These are phyloP conservation scores for Heliconius ethilla DNA, from an alignment of 2,888 invertebrate genomes.

Conservation along the genomic window DNA sequence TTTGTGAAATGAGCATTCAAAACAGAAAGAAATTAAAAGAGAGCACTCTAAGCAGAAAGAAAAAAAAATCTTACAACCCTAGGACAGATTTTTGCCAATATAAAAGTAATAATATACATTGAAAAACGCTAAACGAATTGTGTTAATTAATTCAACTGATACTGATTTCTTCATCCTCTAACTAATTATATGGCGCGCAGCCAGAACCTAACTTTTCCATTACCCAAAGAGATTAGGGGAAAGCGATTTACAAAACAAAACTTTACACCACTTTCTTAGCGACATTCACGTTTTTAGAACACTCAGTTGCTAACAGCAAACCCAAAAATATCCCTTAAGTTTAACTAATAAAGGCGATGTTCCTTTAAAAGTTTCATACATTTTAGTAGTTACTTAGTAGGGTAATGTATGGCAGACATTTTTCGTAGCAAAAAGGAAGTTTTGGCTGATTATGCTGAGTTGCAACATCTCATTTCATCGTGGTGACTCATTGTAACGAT, in stretches of 20 bases:
- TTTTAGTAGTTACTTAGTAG: slow-evolving; percentile 15
- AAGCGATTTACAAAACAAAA: slow-evolving; percentile 45
- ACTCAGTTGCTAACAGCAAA: not conserved
- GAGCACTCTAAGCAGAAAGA: too few species aligned
- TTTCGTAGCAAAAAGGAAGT: slow-evolving; percentile 30
- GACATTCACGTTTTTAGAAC: slow-evolving; percentile 38
- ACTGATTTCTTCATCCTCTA: slow-evolving; percentile 45
- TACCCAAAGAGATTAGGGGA: slow-evolving; percentile 44
- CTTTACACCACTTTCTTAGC: slow-evolving; percentile 41
- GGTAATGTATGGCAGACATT: slow-evolving; percentile 30
- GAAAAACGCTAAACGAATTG: not conserved
- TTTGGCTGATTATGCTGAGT: slow-evolving; percentile 31
- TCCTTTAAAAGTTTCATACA: slow-evolving; percentile 5
- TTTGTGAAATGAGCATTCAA: too few species aligned
- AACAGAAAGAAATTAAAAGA: too few species aligned
- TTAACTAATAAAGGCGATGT: slow-evolving; percentile 17
- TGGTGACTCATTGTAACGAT: slow-evolving; percentile 19
- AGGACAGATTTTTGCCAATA: too few species aligned
- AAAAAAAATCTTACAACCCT: too few species aligned
- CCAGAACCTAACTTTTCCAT: slow-evolving; percentile 46
- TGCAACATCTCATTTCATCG: slow-evolving; percentile 28
- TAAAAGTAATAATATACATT: not conserved
- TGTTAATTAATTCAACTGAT: slow-evolving; percentile 30
- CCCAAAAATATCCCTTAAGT: not conserved
- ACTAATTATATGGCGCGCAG: slow-evolving; percentile 44